Evolutionary conservation across 2,888 invertebrate genomes (phyloP).

Genomic region (Podotricha telesiphe): DNA sequence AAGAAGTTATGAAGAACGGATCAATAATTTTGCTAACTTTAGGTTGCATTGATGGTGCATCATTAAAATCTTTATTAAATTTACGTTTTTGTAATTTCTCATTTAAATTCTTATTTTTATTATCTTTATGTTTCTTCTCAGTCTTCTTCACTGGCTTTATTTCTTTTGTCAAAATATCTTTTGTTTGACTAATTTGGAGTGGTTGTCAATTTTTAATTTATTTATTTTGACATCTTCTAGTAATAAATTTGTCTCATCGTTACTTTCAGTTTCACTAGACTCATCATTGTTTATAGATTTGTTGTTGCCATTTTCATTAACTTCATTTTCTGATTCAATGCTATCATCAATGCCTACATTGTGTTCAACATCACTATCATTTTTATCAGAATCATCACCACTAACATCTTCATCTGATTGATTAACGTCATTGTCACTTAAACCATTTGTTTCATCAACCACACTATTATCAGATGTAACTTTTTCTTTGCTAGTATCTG

Average conservation of each 20-base stretch:
- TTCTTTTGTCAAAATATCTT: constrained; percentile 37
- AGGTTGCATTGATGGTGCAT: constrained; percentile 45
- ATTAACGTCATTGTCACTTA: constrained; percentile 26
- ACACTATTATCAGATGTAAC: background rate
- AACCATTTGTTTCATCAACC: constrained; percentile 31
- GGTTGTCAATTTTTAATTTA: constrained; percentile 19
- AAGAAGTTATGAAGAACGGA: constrained; percentile 75
- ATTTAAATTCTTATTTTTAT: constrained; percentile 70
- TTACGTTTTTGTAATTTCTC: constrained; percentile 66
- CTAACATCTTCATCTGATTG: constrained; percentile 8
- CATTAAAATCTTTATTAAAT: constrained; percentile 60
- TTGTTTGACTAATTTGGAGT: constrained; percentile 28
- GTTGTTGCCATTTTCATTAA: constrained; percentile 33
- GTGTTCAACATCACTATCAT: constrained; percentile 5
- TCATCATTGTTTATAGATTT: constrained; percentile 10
- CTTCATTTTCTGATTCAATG: constrained; percentile 28
- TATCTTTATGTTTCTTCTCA: constrained; percentile 62
- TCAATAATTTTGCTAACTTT: constrained; percentile 66
- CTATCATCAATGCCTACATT: constrained; percentile 26
- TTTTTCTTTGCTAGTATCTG: constrained; percentile 46
- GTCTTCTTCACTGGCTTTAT: constrained; percentile 39
- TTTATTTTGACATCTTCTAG: constrained; percentile 23
- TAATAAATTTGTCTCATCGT: constrained; percentile 30
- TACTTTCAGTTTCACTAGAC: constrained; percentile 31
- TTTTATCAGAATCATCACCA: constrained; percentile 24